Conservation (phyloP, 2,797 vertebrate genomes). For the Manis crassicaudata region DNA sequence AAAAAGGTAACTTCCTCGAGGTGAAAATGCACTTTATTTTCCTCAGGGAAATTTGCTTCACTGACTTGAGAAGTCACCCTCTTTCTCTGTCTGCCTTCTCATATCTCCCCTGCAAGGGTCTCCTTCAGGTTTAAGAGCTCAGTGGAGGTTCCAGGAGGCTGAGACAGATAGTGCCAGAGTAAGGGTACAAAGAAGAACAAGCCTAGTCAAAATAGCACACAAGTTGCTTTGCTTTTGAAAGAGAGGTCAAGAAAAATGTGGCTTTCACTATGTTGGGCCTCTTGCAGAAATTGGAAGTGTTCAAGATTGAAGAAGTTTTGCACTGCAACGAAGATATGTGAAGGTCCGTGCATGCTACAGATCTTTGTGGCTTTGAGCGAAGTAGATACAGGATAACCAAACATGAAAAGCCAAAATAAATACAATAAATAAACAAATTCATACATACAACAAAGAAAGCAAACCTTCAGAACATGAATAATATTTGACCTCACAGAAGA, state of each 20-base stretch:
- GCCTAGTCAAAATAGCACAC: conserved; percentile 65
- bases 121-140: conserved; percentile 76
- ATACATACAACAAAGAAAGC: background rate
- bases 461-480: background rate
- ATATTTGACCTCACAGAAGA: background rate
- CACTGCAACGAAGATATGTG: background rate
- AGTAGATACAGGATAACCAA: background rate
- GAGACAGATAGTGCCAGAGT: conserved; percentile 46
- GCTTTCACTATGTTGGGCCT: conserved; percentile 46
- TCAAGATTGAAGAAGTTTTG: background rate
- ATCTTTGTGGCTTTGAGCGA: background rate
- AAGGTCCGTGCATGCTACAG: background rate
- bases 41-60: conserved; percentile 76
- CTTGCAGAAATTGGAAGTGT: background rate
- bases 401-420: background rate
- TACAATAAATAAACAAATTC: background rate
- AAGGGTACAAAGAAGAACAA: conserved; percentile 63
- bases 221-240: conserved; percentile 66
- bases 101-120: conserved; percentile 49
- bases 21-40: conserved; percentile 52
- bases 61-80: conserved; percentile 68
- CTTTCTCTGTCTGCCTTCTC: conserved; percentile 64
- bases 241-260: conserved; percentile 51
- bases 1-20: conserved; percentile 75
- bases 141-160: conserved; percentile 61